phyloP scores from a whole-genome alignment of 2,113 vertebrate species.

The Callipepla squamata region DNA sequence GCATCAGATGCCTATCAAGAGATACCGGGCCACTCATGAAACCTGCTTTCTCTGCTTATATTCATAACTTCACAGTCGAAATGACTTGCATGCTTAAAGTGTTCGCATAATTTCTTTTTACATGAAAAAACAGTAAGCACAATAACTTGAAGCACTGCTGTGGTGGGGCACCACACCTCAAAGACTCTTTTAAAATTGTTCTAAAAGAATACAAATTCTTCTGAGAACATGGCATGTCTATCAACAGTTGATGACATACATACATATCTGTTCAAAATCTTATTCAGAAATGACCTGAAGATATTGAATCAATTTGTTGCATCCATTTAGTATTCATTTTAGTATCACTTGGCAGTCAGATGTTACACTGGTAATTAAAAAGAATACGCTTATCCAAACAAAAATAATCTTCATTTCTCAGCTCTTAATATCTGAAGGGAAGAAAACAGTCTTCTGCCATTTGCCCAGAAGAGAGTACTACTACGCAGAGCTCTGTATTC shows the following conservation, averaged over 20 bases:
- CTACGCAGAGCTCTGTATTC: not conserved
- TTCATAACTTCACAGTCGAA: not conserved
- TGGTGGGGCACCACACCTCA: not conserved
- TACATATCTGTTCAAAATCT: not conserved
- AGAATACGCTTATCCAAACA: not conserved
- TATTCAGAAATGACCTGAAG: not conserved
- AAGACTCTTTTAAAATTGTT: not conserved
- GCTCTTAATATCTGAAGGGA: not conserved
- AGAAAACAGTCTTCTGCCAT: not conserved
- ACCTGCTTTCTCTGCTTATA: not conserved
- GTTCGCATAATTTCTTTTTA: not conserved
- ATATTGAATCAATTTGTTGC: not conserved
- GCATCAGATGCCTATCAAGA: not conserved
- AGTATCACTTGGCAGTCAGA: not conserved
- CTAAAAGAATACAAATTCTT: not conserved
- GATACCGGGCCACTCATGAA: accelerated
- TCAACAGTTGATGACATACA: not conserved
- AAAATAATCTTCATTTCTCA: not conserved
- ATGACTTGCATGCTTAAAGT: not conserved
- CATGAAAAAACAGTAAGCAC: not conserved
- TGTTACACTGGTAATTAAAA: not conserved
- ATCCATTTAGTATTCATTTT: not conserved
- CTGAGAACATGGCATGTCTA: not conserved
- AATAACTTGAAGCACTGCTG: not conserved
- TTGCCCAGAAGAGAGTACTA: not conserved